Evolutionary conservation across 2,113 vertebrate genomes (phyloP), one percentile per base, ranked within the genome.

Genomic region (Vidua macroura): DNA sequence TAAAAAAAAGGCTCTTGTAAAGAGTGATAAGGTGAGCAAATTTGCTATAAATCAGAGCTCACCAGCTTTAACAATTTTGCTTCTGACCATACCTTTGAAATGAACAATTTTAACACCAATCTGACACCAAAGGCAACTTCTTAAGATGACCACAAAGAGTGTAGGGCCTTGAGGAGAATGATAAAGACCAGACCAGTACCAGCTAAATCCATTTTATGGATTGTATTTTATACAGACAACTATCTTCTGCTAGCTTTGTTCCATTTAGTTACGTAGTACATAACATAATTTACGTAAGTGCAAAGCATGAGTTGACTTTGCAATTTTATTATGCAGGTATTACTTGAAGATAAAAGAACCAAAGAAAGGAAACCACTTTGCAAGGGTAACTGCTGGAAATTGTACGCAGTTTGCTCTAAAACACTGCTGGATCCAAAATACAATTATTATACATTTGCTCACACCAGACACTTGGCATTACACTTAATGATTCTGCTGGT

Each of bases 321-420:
- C 31, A 68, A 46, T 92, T 94, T 90, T 68, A 48, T 90, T 83
- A 51, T 55, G 37, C 59, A 80, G 55, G 23, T 74, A 63, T 12
- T 85, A 59, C 56, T 63, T 56, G 23, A 68, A 91, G 60, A 83
- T 59, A 85, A 62, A 72, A 52, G 67, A 94, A 79, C 30, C 51
- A 59, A 85, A 83, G 62, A 82, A 85, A 90, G 53, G 66, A 93
- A 87, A 0, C 1, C n/a, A 74, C n/a, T 89, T 53, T 51, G 77
- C 55, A 84, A 85, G 82, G 95, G 33, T 78, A 94, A 91, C 75
- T 88, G 92, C 85, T 88, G 87, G 55, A 92, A 93, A 91, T 83
- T 60, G 89, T 33, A 41, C 14, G 10, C 86, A 74, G 76, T 83
- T 90, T 90, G 51, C 83, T 90, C 55, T 83, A 90, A 74, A 88